Evolutionary conservation across 92 coral and sea anemone species (phyloP), one percentile per base, ranked within the genome.

Genomic region (Epizoanthus scotinus): DNA sequence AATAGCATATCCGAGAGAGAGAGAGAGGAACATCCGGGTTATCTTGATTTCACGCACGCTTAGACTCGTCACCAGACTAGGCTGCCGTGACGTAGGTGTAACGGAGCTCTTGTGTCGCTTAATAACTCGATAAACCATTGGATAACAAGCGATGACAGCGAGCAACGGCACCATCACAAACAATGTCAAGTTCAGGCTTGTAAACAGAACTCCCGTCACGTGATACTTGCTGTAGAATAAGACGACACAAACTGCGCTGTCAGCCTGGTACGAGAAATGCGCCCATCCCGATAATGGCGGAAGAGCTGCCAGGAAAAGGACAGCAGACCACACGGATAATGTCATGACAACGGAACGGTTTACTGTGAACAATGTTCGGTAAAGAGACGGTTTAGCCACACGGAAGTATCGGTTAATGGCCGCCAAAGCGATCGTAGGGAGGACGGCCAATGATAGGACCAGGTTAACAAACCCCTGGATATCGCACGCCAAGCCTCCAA

Each of bases 221-320:
- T 54, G 29, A 19, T 18, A 55, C 26, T 53, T 19, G 8, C 6
- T 28, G 19, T 28, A 28, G 21, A 74, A 74, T 19, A 56, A 74
- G 65, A 36, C 58, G 20, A 34, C 58, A 38, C 80, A 74, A 20
- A 74, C 60, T 12, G 80, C 67, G 49, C 80, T 67, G 12, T 74
- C 67, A 15, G 55, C 15, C 38, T 74, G 59, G 67, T 58, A 74
- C 18, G 66, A 38, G 38, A 74, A 59, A 57, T 34, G 15, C 17
- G 80, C 80, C 80, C 22, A 34, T 20, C 67, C 67, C 22, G 31
- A 15, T 52, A 74, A 58, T n/a, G 67, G 67, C 3, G 79, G 79
- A 8, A 73, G 21, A 31, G 79, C 79, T 1, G 56, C 79, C 79
- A 73, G 58, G 28, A 56, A 8, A 6, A 74, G 67, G 57, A 57